Evolutionary conservation across 2,888 invertebrate genomes (phyloP), one percentile per base, ranked within the genome.

Genomic region (Tenthredo amoena): DNA sequence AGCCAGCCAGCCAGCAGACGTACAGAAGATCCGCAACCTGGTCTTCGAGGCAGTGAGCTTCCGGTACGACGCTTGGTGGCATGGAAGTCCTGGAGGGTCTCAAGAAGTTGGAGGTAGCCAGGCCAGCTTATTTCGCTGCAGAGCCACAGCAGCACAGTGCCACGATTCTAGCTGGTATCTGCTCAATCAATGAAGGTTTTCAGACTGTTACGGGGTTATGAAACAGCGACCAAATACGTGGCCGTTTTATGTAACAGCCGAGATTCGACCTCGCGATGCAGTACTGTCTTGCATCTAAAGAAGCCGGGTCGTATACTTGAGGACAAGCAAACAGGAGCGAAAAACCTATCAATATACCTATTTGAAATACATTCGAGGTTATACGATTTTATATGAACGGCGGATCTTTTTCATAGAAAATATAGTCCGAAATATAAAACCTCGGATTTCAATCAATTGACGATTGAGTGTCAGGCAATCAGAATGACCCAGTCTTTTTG

Each of bases 141-240:
- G 86, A 77, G 77, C 87, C 88, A 82, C 65, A 82, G 65, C 40
- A 65, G 58, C 79, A 58, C 79, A 79, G 81, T 81, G 6, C 68
- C 50, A 71, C 83, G 68, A 82, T 85, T 87, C 86, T 77, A 47
- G 86, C 87, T 88, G 87, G 87, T 90, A 91, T 90, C 89, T 87
- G 90, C 88, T 90, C 91, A 90, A 91, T 91, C 90, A 91, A 90
- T 89, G 91, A 90, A 86, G 88, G 87, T 88, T 89, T 89, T 88
- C 90, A 88, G 88, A 89, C 89, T 88, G 89, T 89, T 91, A 89
- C 87, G 86, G 87, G 88, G 89, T 89, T 90, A 90, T 90, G 89
- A 89, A 90, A 90, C 90, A 90, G 87, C 87, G 87, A 86, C 86
- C 77, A 77, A 87, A 86, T 84, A 90, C 89, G 89, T 88, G 89